phyloP scores from a whole-genome alignment of 2,888 invertebrate genomes.

The Scrobipalpa atriplicella region DNA sequence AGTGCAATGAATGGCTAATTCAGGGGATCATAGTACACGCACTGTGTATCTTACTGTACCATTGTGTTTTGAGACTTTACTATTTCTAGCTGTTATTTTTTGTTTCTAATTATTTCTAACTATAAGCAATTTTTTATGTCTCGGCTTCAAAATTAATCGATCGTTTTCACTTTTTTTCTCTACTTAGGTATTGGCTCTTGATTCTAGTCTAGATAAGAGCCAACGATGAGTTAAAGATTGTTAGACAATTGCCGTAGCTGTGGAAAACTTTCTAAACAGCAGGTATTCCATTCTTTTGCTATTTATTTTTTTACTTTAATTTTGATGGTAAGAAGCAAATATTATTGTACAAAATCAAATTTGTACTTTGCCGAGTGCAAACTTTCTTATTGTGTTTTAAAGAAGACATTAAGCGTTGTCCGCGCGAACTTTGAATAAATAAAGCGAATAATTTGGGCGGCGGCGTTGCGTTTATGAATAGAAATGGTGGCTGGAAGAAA shows the following conservation, averaged over 20 bases:
- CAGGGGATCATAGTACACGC: slow-evolving; percentile 14
- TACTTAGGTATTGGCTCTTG: too few relatives aligned
- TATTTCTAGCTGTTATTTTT: too few relatives aligned
- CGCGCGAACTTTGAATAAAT: slow-evolving; percentile 28
- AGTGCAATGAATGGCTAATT: slow-evolving; percentile 26
- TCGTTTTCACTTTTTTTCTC: too few relatives aligned
- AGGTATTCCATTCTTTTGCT: too few relatives aligned
- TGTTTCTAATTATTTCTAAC: too few relatives aligned
- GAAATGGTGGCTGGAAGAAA: slow-evolving; percentile 45
- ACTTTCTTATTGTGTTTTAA: slow-evolving; percentile 14
- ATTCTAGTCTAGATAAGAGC: too few relatives aligned
- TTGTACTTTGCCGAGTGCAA: neutral
- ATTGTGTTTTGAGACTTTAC: neutral
- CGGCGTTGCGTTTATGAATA: slow-evolving; percentile 56
- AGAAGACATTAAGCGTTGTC: slow-evolving; percentile 15
- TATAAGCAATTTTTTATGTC: too few relatives aligned
- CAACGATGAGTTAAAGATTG: too few relatives aligned
- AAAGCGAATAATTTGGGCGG: slow-evolving; percentile 23
- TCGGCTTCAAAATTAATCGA: too few relatives aligned
- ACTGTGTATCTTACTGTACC: neutral
- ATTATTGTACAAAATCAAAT: neutral
- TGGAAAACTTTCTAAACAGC: too few relatives aligned
- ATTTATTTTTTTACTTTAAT: neutral
- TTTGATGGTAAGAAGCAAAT: too few relatives aligned
- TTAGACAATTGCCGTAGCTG: too few relatives aligned